Evolutionary conservation across 2,888 invertebrate species (phyloP), one percentile per base, ranked within the genome.

Genomic region (Meiosimyza platycephala): DNA sequence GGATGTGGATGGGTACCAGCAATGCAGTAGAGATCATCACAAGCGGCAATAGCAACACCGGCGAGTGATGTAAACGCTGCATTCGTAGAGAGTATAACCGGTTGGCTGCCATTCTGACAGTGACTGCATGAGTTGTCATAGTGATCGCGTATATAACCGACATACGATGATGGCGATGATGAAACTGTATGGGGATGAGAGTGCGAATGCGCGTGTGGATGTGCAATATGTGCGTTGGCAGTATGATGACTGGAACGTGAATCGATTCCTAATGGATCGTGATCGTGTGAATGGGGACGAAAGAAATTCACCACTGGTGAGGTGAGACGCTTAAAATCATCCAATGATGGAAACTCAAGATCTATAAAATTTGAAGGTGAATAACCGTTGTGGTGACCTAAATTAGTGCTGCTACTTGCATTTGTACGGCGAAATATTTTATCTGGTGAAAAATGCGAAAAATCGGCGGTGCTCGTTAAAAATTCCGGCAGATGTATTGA

Each of bases 221-320:
- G 40, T 40, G 40, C 40, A 40, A 40, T 40, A 40, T 40, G 40
- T 40, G 40, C 74, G 72, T 76, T 50, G 77, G 73, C 69, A 75
- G 64, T 55, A 73, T 68, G 72, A 72, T 67, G 72, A 72, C 70
- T 66, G 73, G 73, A 33, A 57, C 69, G 22, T 50, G 65, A 28
- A 12, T 63, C 28, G 28, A 28, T 28, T 28, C 3, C 4, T 28
- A 28, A 28, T 28, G 28, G 57, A 72, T 60, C 18, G 74, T 64
- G 4, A 71, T 52, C 50, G 52, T 28, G 59, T 3, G 77, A 76
- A 68, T 78, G 77, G 55, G 79, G 80, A 40, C 85, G 87, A 80
- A 87, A 87, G 78, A 86, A 85, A 78, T 85, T 85, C 77, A 85
- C 82, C 78, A 86, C 83, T 71, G 87, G 86, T 73, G 84, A 82